phyloP scores from a whole-genome alignment of 2,888 invertebrate species.

The Lypha dubia region DNA sequence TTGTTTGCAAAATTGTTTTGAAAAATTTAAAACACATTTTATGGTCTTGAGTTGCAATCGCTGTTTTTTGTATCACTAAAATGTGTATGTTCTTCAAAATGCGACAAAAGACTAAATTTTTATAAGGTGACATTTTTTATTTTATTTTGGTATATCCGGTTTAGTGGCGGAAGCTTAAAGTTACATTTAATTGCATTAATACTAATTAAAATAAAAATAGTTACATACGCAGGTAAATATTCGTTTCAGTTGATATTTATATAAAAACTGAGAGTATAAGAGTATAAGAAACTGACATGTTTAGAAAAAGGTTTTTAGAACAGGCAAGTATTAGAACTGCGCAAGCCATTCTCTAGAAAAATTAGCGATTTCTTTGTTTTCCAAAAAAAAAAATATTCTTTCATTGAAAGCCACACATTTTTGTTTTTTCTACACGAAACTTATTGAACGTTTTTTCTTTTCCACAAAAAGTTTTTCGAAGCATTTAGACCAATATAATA shows the following conservation, averaged over 20 bases:
- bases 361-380: no score
- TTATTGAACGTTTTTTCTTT: background rate
- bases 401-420: no score
- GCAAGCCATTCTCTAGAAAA: no score
- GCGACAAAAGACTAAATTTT: slow-evolving; percentile 51
- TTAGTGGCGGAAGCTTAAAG: slow-evolving; percentile 64
- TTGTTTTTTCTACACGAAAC: background rate
- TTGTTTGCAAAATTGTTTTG: slow-evolving; percentile 9
- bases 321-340: no score
- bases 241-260: no score
- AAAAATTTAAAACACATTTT: slow-evolving; percentile 42
- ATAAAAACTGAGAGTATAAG: no score
- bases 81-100: slow-evolving; percentile 45
- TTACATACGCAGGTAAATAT: no score
- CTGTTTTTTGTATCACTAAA: background rate
- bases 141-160: slow-evolving; percentile 59
- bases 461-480: background rate
- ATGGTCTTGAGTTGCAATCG: background rate
- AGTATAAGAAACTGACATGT: no score
- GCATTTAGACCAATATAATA: no score
- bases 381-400: no score
- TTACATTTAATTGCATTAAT: slow-evolving; percentile 43
- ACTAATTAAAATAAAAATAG: no score
- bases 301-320: no score
- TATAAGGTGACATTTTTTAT: slow-evolving; percentile 2